Evolutionary conservation across 2,113 vertebrate genomes (phyloP), one percentile per base, ranked within the genome.

Genomic region (Dunckerocampus dactyliophorus): DNA sequence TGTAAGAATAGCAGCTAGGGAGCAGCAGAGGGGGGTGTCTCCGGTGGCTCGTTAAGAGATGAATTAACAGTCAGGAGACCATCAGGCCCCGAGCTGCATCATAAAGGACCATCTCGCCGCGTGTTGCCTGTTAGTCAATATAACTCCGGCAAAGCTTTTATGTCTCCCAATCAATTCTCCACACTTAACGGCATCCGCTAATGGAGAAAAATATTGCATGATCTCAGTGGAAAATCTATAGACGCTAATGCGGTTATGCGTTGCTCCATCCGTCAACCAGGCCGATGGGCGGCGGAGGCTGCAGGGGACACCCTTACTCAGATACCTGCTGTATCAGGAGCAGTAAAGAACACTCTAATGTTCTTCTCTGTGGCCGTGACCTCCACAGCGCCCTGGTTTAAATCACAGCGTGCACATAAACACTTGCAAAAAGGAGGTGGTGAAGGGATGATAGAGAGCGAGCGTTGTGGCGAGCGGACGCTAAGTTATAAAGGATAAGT

Each of bases 401-500:
- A 89, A 89, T 89, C 85, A 84, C 63, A 50, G 63, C 57, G 59
- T 71, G 72, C 69, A 62, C 67, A 76, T 85, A 84, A 85, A 84
- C 71, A 61, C 63, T 17, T 17, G 68, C 47, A 78, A 56, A 61
- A 62, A 34, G 64, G 64, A 50, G 65, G 37, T 50, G 51, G 47
- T 5, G 0, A 51, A 57, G 39, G 61, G 47, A 24, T 22, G 75
- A 73, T 52, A 17, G 67, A 63, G 63, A 62, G 31, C 74, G n/a
- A 28, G 43, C 55, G 31, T 59, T 8, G 67, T 58, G 63, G 8
- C 50, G 53, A 43, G 62, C 19, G 45, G 47, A 8, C 66, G 56
- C 75, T 69, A 83, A 73, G 76, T 85, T 85, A 82, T 85, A 80
- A 81, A 78, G 63, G 77, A 72, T 86, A 80, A 88, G 85, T 63